Evolutionary conservation across 2,113 vertebrate genomes (phyloP).

Genomic region (Oryzias curvinotus): DNA sequence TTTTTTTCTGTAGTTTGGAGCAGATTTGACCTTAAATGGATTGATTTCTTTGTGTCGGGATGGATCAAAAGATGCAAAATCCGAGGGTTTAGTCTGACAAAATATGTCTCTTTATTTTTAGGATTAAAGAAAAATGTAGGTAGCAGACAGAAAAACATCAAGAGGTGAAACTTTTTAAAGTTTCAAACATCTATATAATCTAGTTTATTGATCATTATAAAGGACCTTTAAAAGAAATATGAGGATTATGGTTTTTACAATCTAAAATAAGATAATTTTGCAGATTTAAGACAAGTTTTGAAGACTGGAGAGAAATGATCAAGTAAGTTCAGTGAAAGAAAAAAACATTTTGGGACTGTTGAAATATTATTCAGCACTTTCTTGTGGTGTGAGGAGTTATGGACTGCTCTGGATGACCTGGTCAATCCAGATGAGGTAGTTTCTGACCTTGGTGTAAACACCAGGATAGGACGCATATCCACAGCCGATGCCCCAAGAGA

Average conservation of each 20-base stretch:
- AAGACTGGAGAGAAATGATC: not conserved
- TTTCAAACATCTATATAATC: no score
- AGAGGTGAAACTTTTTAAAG: no score
- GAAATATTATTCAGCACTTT: slow-evolving; percentile 9
- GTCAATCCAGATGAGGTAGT: slow-evolving; percentile 75
- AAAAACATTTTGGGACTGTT: not conserved
- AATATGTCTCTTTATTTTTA: slow-evolving; percentile 47
- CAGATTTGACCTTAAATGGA: not conserved
- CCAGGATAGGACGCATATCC: slow-evolving; percentile 75
- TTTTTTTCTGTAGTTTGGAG: not conserved
- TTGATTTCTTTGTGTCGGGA: not conserved
- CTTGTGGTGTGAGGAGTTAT: not conserved
- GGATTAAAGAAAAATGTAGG: not conserved
- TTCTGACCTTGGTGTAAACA: slow-evolving; percentile 78
- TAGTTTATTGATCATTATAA: no score
- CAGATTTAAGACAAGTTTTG: not conserved
- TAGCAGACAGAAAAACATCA: slow-evolving; percentile 1
- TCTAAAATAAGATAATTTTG: not conserved
- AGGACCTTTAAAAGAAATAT: no score
- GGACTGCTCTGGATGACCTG: slow-evolving; percentile 43
- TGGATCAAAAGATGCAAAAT: not conserved
- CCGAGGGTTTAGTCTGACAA: slow-evolving; percentile 28
- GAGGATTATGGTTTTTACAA: no score
- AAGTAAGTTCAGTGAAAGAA: not conserved
- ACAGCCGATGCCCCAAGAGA: slow-evolving; percentile 81